Evolutionary conservation across 2,888 invertebrate genomes (phyloP).

Genomic region (Ganaspis brasiliensis): DNA sequence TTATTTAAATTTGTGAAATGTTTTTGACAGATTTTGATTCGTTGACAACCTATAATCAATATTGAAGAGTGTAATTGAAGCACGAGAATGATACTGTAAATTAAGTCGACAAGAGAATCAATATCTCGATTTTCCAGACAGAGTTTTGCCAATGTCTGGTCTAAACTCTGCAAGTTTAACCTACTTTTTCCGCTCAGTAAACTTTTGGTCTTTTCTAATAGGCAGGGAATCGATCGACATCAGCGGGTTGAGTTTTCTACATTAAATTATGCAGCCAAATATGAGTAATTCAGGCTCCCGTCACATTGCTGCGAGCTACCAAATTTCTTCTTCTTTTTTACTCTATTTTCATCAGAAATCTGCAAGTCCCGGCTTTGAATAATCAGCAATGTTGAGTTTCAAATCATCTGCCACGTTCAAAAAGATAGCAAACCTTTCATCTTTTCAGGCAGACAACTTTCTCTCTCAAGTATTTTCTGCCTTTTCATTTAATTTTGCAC

Average conservation of each 20-base stretch:
- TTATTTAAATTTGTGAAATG: too few relatives aligned
- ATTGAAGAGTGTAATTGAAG: too few relatives aligned
- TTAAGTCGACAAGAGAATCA: too few relatives aligned
- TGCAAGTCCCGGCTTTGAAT: conserved; percentile 8
- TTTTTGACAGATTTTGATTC: too few relatives aligned
- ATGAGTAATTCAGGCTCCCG: conserved; percentile 22
- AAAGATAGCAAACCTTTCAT: conserved; percentile 2
- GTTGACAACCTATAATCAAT: too few relatives aligned
- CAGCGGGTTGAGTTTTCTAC: conserved; percentile 35
- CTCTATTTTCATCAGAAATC: conserved; percentile 1
- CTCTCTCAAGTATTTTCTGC: neutral
- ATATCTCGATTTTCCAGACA: conserved; percentile 46
- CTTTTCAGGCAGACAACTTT: neutral
- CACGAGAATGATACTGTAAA: too few relatives aligned
- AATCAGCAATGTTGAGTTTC: conserved; percentile 26
- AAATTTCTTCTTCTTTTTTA: conserved; percentile 9
- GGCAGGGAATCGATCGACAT: conserved; percentile 56
- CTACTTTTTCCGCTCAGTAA: conserved; percentile 61
- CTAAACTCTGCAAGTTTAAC: conserved; percentile 56
- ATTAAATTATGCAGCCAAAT: conserved; percentile 26
- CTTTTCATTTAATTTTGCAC: neutral
- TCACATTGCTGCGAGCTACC: neutral
- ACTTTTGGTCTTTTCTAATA: conserved; percentile 59
- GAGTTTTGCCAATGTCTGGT: conserved; percentile 37
- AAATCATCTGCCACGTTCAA: conserved; percentile 2